Base-by-base conservation (phyloP, 2,797 vertebrate genomes). In the Podarcis siculus region DNA sequence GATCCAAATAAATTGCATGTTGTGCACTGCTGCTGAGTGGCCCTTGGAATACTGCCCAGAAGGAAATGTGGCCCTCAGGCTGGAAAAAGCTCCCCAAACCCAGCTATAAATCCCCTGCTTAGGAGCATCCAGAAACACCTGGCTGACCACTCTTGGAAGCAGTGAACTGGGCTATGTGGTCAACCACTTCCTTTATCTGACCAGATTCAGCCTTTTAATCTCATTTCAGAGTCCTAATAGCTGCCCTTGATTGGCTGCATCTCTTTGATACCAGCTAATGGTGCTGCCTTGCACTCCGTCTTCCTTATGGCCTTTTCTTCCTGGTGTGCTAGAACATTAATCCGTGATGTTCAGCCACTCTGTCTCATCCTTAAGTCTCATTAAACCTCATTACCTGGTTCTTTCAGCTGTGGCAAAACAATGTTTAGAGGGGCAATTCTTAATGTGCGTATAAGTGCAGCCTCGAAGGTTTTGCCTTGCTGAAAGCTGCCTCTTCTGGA, bases 321-420 rank as follows among this genome's bases (percentile, higher is more conserved):
- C 49, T 55, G 35, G 83, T 79, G 2, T 27, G 39, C 32, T 32
- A 72, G 42, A 86, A 72, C 2, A 0, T 37, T 25, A 3, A 86
- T 1, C 80, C 2, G 15, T 49, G 86, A 85, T 89, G 86, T 76
- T 72, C 75, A 83, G 83, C 88, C 83, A 85, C 84, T 30, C 15
- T 3, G 10, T 0, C 0, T 61, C 23, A 35, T 86, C 87, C 92
- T 89, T 1, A 55, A 25, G 89, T 93, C 84, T 89, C 90, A 90
- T 93, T 90, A 93, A 86, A 81, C 83, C 83, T 90, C 90, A 88
- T 94, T 89, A 94, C 75, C 64, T 39, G 8, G 0, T 13, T 39
- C 82, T 58, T 1, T 0, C 37, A 81, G 90, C 87, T 85, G 86
- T 42, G 27, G 32, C 35, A n/a, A n/a, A 27, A 69, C 5, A 37